Evolutionary conservation across 2,888 invertebrate genomes (phyloP).

Genomic region (Tenthredo mesomela): DNA sequence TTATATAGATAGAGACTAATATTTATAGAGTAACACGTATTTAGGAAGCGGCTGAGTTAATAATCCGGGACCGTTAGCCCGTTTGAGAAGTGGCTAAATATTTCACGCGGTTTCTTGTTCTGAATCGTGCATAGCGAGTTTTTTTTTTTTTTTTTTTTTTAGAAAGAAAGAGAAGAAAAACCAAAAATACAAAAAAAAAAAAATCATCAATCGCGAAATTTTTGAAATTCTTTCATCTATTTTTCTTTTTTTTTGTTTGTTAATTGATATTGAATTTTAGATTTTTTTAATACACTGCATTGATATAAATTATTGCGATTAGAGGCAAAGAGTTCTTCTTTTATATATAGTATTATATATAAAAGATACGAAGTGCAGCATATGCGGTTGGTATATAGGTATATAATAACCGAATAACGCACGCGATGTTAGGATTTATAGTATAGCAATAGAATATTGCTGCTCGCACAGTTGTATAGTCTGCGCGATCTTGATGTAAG

Average conservation of each 20-base stretch:
- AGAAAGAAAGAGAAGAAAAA: neutral
- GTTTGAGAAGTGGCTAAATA: slow-evolving; percentile 9
- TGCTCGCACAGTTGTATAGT: neutral
- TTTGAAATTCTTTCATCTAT: no score
- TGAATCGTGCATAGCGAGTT: neutral
- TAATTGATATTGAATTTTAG: no score
- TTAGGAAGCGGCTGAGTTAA: slow-evolving; percentile 8
- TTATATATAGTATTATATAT: neutral
- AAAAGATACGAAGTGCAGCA: neutral
- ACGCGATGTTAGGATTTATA: slow-evolving; percentile 5
- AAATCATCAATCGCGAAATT: no score
- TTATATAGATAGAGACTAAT: no score
- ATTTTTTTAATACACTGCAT: no score
- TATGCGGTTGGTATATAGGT: neutral
- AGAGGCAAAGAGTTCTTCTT: no score
- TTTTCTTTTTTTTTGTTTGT: no score
- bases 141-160: no score
- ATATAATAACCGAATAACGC: neutral
- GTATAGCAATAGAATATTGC: neutral
- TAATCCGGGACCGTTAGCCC: neutral
- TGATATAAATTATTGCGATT: no score
- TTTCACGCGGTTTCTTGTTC: slow-evolving; percentile 8
- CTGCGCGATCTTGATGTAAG: neutral
- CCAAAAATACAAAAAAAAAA: no score
- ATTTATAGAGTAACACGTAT: slow-evolving; percentile 1